phyloP scores from a whole-genome alignment of 2,797 vertebrate species.

The Sebastolobus alascanus region DNA sequence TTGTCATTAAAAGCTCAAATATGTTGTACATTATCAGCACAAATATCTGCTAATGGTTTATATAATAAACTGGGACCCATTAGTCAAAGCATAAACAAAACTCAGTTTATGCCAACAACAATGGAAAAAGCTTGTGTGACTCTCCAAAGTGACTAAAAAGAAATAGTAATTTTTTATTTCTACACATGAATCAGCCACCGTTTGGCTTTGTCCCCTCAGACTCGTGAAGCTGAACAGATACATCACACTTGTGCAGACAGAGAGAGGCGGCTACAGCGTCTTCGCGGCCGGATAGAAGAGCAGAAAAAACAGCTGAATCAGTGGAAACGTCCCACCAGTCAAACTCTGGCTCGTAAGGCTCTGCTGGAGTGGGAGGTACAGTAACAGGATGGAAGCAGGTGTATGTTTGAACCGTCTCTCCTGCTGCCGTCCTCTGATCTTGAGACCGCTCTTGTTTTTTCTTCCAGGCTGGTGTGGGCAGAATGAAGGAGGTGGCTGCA shows the following conservation, averaged over 20 bases:
- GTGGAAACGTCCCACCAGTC: constrained; percentile 79
- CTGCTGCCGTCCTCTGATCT: neutral
- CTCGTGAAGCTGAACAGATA: constrained; percentile 83
- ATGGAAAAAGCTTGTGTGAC: neutral
- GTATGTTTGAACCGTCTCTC: neutral
- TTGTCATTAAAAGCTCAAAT: neutral
- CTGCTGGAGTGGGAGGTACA: constrained; percentile 89
- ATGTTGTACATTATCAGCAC: neutral
- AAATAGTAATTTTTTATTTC: constrained; percentile 11
- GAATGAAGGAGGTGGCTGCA: constrained; percentile 78
- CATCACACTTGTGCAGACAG: constrained; percentile 84
- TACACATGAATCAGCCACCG: neutral
- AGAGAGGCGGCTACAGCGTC: constrained; percentile 83
- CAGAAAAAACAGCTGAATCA: constrained; percentile 81
- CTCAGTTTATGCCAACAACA: neutral
- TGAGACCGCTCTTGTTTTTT: neutral
- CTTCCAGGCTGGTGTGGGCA: constrained; percentile 84
- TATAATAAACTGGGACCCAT: neutral
- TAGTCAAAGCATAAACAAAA: neutral
- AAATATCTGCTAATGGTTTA: neutral
- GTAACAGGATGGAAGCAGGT: neutral
- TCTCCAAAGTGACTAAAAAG: neutral
- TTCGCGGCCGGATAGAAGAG: constrained; percentile 82
- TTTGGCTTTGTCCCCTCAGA: constrained; percentile 74
- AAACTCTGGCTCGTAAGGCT: constrained; percentile 77